Percentiles rank a stretch among this genome's conserved stretches.
Evolutionary conservation across 1,140 invertebrate genomes (phyloP).

Genomic region (Calosoma granatense): DNA sequence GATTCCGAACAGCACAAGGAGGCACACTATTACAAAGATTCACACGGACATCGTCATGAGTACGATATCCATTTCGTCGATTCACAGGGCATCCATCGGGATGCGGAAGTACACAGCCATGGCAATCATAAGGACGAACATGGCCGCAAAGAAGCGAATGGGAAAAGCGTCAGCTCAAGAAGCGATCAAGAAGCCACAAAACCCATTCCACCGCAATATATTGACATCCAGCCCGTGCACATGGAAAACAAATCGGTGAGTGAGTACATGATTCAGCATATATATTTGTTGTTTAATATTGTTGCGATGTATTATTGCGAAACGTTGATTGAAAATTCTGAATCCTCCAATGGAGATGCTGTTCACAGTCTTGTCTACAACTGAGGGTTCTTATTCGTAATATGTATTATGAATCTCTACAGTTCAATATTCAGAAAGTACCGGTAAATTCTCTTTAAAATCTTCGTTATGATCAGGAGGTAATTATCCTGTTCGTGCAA

Average conservation of each 20-base stretch:
- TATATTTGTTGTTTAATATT: too few species aligned
- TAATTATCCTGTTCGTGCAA: too few species aligned
- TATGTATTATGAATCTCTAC: too few species aligned
- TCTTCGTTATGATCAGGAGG: too few species aligned
- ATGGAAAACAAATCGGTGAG: constrained; percentile 25
- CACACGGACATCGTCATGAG: constrained; percentile 28
- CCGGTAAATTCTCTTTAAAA: too few species aligned
- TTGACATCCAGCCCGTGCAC: constrained; percentile 25
- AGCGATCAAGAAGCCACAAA: constrained; percentile 12
- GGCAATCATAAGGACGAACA: constrained; percentile 12
- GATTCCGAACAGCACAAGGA: constrained; percentile 20
- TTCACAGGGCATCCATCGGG: constrained; percentile 29
- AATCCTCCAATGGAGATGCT: too few species aligned
- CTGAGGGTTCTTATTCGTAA: too few species aligned
- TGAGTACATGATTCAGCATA: not conserved
- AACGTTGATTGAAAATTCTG: too few species aligned
- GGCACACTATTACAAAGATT: constrained; percentile 28
- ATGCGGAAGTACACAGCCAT: constrained; percentile 28
- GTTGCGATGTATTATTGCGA: too few species aligned
- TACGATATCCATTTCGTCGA: constrained; percentile 32
- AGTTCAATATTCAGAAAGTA: too few species aligned
- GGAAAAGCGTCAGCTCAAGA: constrained; percentile 12
- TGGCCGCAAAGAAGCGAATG: constrained; percentile 14
- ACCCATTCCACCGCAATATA: constrained; percentile 26
- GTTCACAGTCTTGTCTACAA: too few species aligned